These are phyloP conservation scores for Coccyzus lansbergi DNA, from an alignment of 2,797 vertebrate genomes.

Conservation along the genomic window DNA sequence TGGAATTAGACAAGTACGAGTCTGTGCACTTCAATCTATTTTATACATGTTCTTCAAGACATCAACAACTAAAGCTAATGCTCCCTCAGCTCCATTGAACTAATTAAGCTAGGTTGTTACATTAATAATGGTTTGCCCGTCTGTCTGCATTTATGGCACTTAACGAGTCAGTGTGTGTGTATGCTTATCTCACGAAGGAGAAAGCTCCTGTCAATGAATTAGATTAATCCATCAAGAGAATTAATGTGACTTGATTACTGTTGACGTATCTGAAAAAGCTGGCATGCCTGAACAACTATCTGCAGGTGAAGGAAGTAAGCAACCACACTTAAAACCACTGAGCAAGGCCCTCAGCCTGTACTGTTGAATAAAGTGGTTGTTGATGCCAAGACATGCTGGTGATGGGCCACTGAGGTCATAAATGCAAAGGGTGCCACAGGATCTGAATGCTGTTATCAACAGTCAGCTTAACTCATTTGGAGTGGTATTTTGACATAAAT, in stretches of 20 bases:
- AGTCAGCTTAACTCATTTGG: background rate
- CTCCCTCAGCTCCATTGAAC: constrained; percentile 51
- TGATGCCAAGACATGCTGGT: background rate
- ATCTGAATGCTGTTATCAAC: background rate
- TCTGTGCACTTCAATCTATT: constrained; percentile 41
- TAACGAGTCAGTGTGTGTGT: constrained; percentile 49
- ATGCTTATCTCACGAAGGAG: constrained; percentile 11
- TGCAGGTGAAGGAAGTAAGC: constrained; percentile 15
- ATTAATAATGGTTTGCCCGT: constrained; percentile 55
- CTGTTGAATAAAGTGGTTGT: background rate
- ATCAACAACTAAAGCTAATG: constrained; percentile 49
- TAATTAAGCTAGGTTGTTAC: constrained; percentile 44
- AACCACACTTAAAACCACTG: constrained; percentile 5
- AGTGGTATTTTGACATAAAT: background rate
- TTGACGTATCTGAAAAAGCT: constrained; percentile 50
- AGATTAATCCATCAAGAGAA: constrained; percentile 58
- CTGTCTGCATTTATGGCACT: constrained; percentile 54
- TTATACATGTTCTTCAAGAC: constrained; percentile 31
- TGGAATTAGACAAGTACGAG: background rate
- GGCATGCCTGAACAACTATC: background rate
- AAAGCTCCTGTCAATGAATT: constrained; percentile 60
- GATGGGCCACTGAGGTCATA: background rate
- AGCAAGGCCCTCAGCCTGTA: background rate
- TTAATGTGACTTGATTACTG: constrained; percentile 55
- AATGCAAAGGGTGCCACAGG: background rate